A percentile compares a stretch with the other conserved stretches of the same genome.
Conservation (phyloP, 2,888 invertebrate genomes). For the Laothoe populi region DNA sequence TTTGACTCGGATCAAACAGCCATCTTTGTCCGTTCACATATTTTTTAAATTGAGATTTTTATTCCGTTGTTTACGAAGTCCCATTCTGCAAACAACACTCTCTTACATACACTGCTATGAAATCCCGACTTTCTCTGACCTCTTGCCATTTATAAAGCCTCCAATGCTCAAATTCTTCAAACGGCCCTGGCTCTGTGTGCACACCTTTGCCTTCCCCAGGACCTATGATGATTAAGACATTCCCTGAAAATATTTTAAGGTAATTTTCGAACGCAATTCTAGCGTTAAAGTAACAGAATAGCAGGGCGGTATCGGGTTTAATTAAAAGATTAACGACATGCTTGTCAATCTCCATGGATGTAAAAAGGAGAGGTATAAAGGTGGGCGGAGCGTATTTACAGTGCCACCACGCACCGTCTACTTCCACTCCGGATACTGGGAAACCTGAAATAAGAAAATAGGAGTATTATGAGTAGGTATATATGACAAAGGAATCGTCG, state of each 20-base stretch:
- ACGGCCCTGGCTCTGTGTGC: conserved; percentile 89
- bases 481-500: too few species aligned
- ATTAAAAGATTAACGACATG: conserved; percentile 68
- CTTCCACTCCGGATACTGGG: conserved; percentile 88
- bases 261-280: conserved; percentile 88
- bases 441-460: conserved; percentile 85
- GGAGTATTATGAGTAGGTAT: too few species aligned
- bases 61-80: too few species aligned
- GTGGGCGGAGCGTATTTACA: conserved; percentile 89
- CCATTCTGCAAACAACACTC: conserved; percentile 12
- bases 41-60: too few species aligned
- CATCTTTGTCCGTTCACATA: too few species aligned
- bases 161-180: conserved; percentile 86
- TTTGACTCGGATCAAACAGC: too few species aligned
- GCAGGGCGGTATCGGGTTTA: conserved; percentile 81
- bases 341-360: conserved; percentile 64
- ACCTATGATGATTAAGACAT: conserved; percentile 89
- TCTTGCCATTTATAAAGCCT: conserved; percentile 80
- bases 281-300: conserved; percentile 94
- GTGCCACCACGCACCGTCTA: conserved; percentile 92
- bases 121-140: conserved; percentile 86
- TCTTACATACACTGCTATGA: conserved; percentile 86
- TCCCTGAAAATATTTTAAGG: conserved; percentile 86
- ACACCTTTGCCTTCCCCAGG: conserved; percentile 86
- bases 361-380: conserved; percentile 87